phyloP scores from a whole-genome alignment of 2,888 invertebrate genomes.

The Oscheius onirici region DNA sequence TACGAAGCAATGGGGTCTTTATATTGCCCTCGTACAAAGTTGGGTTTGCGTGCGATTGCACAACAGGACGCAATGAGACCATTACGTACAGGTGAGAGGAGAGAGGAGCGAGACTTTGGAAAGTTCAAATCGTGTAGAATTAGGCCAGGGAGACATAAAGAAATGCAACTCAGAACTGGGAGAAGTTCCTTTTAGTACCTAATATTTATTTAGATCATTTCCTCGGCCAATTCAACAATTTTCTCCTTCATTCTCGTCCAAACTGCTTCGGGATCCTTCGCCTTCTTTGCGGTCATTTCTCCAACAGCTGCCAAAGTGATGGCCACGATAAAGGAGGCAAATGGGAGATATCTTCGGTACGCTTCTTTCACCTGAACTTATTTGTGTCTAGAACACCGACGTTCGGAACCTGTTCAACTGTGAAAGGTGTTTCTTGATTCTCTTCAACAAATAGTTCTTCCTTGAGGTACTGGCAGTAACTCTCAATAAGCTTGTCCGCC shows the following conservation, averaged over 20 bases:
- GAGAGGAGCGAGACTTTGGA: too few species aligned
- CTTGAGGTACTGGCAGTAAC: not conserved
- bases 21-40: too few species aligned
- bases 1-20: too few species aligned
- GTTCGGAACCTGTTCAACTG: slow-evolving; percentile 17
- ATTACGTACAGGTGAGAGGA: too few species aligned
- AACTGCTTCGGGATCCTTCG: not conserved
- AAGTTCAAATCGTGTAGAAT: too few species aligned
- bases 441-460: too few species aligned
- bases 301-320: slow-evolving; percentile 3
- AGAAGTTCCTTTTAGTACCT: too few species aligned
- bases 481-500: not conserved
- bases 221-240: slow-evolving; percentile 9
- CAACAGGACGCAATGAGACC: too few species aligned
- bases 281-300: slow-evolving; percentile 5
- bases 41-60: too few species aligned
- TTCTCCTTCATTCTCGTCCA: not conserved
- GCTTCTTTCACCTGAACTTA: not conserved
- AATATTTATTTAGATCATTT: not conserved
- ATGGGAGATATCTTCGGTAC: slow-evolving; percentile 5
- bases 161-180: too few species aligned
- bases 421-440: not conserved
- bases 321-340: slow-evolving; percentile 20
- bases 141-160: too few species aligned
- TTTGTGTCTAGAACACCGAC: not conserved